Conservation (phyloP, 2,888 invertebrate species). For the Rhingia campestris region DNA sequence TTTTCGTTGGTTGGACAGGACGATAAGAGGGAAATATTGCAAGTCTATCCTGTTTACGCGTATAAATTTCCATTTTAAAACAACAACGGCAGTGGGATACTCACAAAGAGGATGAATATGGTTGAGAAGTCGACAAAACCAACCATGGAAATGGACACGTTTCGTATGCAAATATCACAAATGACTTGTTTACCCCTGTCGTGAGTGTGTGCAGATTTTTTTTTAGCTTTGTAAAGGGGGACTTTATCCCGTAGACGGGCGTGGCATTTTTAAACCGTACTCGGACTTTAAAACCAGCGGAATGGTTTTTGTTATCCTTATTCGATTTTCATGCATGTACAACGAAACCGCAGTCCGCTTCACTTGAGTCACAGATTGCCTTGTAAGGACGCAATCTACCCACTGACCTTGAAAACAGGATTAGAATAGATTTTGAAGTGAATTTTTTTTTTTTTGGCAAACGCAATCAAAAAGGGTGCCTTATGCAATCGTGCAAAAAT, state of each 20-base stretch:
- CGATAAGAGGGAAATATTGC: conserved; percentile 17
- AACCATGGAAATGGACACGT: conserved; percentile 50
- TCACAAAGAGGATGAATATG: not conserved
- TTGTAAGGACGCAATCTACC: conserved; percentile 75
- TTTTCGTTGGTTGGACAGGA: conserved; percentile 2
- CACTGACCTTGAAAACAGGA: conserved; percentile 82
- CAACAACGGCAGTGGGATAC: not conserved
- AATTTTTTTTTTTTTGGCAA: conserved; percentile 11
- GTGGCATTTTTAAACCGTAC: conserved; percentile 47
- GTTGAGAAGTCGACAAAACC: conserved; percentile 1
- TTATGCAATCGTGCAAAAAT: conserved; percentile 42
- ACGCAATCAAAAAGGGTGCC: conserved; percentile 36
- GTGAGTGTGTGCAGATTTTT: conserved; percentile 26
- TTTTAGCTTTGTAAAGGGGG: not conserved
- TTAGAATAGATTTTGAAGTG: conserved; percentile 76
- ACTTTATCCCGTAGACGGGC: conserved; percentile 11
- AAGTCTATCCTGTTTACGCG: conserved; percentile 9
- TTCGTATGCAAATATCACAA: conserved; percentile 66
- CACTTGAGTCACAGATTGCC: not conserved
- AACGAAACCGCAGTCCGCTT: not conserved
- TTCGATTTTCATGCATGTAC: not conserved
- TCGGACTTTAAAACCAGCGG: conserved; percentile 39
- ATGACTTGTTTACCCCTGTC: conserved; percentile 55
- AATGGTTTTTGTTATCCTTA: not conserved
- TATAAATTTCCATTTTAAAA: conserved; percentile 21